Evolutionary conservation across 2,113 vertebrate genomes (phyloP).

Genomic region (Orycteropus afer): DNA sequence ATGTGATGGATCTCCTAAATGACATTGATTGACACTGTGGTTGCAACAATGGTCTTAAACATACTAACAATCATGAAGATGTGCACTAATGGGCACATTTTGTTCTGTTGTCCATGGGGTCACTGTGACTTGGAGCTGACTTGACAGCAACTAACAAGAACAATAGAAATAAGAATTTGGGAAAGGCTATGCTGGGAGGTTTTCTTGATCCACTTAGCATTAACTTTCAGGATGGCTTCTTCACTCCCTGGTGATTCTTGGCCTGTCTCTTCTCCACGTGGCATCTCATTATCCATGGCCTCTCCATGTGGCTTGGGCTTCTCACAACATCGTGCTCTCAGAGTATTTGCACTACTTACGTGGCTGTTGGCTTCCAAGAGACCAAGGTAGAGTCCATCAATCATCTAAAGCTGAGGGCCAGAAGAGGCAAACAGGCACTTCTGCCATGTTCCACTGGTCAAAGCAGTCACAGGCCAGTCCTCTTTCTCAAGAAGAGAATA

Average conservation of each 20-base stretch:
- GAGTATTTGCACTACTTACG: background rate
- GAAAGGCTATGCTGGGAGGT: background rate
- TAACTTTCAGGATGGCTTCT: background rate
- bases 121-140: background rate
- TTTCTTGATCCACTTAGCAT: background rate
- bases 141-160: background rate
- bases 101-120: too few relatives aligned
- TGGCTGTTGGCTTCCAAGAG: background rate
- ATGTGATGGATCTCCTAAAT: too few relatives aligned
- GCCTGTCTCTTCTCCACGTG: background rate
- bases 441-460: background rate
- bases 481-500: background rate
- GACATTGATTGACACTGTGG: too few relatives aligned
- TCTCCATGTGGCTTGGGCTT: background rate
- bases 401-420: background rate
- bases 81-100: too few relatives aligned
- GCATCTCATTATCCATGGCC: background rate
- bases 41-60: too few relatives aligned
- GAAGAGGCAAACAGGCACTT: background rate
- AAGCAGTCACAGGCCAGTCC: background rate
- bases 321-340: background rate
- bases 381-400: background rate
- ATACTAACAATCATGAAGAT: too few relatives aligned
- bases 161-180: background rate
- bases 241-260: background rate